Conservation (phyloP, 2,797 vertebrate species). For the Sparidentex hasta region DNA sequence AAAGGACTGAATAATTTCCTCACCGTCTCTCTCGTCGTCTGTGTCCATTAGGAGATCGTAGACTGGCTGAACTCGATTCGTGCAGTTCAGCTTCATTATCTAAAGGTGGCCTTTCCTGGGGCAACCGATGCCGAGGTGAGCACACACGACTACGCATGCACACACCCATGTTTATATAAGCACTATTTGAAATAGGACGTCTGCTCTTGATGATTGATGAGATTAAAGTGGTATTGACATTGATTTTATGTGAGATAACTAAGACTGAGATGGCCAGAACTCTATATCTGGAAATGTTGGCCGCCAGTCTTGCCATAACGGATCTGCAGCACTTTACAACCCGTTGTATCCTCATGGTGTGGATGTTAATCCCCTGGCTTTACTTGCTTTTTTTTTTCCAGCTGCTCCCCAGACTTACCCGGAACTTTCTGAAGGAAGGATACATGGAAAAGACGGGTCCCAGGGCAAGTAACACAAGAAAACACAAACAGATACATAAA, state of each 20-base stretch:
- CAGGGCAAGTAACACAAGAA: slow-evolving; percentile 78
- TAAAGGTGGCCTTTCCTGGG: slow-evolving; percentile 93
- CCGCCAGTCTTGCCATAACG: not conserved
- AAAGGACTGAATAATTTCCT: not conserved
- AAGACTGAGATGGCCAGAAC: not conserved
- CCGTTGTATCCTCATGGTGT: not conserved
- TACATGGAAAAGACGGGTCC: slow-evolving; percentile 96
- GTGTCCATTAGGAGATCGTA: slow-evolving; percentile 87
- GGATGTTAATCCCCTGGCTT: not conserved
- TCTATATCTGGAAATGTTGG: not conserved
- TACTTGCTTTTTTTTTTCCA: slow-evolving; percentile 65
- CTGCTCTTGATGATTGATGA: not conserved
- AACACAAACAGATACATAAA: slow-evolving; percentile 1
- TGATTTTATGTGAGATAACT: not conserved
- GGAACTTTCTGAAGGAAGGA: slow-evolving; percentile 93
- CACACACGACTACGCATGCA: slow-evolving; percentile 20
- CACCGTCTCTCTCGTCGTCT: not conserved
- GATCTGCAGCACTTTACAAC: not conserved
- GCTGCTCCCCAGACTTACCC: slow-evolving; percentile 89
- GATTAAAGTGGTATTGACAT: not conserved
- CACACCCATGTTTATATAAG: not conserved
- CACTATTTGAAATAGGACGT: no score
- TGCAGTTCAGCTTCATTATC: slow-evolving; percentile 91
- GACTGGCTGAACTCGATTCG: slow-evolving; percentile 94
- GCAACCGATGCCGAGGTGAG: slow-evolving; percentile 90